phyloP scores from a whole-genome alignment of 2,888 invertebrate genomes.

The Ichneumoninae sp. region DNA sequence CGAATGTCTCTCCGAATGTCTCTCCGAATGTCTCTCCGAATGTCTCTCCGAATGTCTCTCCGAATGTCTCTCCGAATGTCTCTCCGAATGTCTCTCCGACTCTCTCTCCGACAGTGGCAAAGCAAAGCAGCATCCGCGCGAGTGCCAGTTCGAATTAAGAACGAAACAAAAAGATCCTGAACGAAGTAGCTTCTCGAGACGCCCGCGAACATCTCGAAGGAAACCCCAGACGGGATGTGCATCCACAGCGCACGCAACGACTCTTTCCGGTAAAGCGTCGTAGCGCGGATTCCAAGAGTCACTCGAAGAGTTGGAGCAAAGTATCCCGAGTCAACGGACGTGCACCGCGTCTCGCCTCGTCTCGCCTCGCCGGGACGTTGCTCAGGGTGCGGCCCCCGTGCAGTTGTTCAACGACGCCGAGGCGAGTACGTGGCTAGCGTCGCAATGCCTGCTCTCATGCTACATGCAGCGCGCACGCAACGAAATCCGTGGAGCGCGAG shows the following conservation, averaged over 20 bases:
- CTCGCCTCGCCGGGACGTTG: constrained; percentile 26
- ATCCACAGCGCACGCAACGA: constrained; percentile 9
- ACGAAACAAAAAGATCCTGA: neutral
- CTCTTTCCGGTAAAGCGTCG: constrained; percentile 51
- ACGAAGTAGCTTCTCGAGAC: neutral
- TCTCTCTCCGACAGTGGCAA: too few relatives aligned
- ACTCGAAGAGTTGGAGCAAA: constrained; percentile 4
- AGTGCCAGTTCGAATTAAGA: neutral
- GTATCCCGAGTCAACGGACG: constrained; percentile 8
- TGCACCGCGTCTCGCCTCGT: neutral
- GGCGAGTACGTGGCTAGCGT: constrained; percentile 56
- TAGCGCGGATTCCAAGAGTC: constrained; percentile 39
- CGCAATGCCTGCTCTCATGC: constrained; percentile 31
- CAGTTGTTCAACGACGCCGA: constrained; percentile 48
- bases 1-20: too few relatives aligned
- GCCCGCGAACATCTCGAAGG: neutral
- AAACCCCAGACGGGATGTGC: constrained; percentile 2
- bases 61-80: too few relatives aligned
- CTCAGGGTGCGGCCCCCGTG: constrained; percentile 58
- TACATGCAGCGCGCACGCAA: constrained; percentile 1
- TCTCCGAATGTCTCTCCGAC: too few relatives aligned
- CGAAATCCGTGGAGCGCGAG: neutral
- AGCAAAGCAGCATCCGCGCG: neutral
- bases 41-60: too few relatives aligned
- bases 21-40: too few relatives aligned